Percentiles rank a stretch among this genome's conserved stretches.
Conservation (phyloP, 1,140 invertebrate genomes). For the Euborellia annulipes region DNA sequence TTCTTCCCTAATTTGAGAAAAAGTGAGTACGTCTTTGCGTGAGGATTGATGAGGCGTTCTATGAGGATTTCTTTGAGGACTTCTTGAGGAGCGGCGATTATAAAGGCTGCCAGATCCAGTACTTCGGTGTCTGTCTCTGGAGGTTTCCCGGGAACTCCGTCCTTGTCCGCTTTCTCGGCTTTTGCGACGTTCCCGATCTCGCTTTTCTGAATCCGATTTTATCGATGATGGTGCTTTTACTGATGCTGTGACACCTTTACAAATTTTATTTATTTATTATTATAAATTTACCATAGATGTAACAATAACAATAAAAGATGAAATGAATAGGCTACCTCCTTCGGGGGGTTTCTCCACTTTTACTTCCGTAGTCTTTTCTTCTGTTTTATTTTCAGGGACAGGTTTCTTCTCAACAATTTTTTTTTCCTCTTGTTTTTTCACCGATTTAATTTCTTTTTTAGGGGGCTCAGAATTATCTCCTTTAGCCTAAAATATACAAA, state of each 20-base stretch:
- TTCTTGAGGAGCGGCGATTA: neutral
- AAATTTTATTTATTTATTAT: no score
- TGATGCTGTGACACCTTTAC: no score
- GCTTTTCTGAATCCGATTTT: neutral
- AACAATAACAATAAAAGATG: no score
- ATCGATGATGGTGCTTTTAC: no score
- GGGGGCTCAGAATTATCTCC: constrained; percentile 17
- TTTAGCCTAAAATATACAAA: constrained; percentile 19
- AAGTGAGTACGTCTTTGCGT: constrained; percentile 4
- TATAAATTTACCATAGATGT: no score
- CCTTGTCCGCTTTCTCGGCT: constrained; percentile 13
- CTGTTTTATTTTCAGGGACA: no score
- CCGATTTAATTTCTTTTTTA: constrained; percentile 8
- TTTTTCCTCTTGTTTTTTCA: constrained; percentile 13
- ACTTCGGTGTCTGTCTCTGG: neutral
- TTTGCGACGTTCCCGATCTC: constrained; percentile 13
- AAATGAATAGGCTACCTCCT: no score
- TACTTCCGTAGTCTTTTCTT: neutral
- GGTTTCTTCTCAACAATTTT: constrained; percentile 7
- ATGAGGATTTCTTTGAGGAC: neutral
- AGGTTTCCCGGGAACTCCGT: constrained; percentile 5
- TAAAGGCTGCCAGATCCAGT: neutral
- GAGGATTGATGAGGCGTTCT: neutral
- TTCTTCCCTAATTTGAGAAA: constrained; percentile 42
- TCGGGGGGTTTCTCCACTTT: neutral